Base-by-base conservation (phyloP, 2,888 invertebrate species). In the Megamerina dolium region DNA sequence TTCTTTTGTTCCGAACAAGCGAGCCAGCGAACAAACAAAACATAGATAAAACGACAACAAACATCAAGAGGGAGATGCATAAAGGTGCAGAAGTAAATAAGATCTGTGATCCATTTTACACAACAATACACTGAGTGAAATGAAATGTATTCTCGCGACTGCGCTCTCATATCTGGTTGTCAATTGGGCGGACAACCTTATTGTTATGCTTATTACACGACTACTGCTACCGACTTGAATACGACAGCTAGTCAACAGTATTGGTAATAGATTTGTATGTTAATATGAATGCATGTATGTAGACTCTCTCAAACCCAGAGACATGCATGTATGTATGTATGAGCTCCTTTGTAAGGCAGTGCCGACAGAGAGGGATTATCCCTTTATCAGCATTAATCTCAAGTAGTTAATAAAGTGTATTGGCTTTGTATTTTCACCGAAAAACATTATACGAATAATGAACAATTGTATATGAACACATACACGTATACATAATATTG, bases 361-460 rank as follows among this genome's bases (percentile, higher is more conserved):
- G 55, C 61, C 59, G 59, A 58, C 56, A 50, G 10, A 6, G 48
- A 44, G 46, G 57, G 64, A 65, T 65, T 66, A 65, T 63, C 66
- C 63, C 58, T 59, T 65, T 65, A 65, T 65, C 64, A 63, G 66
- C 51, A 57, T 54, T 65, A 65, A 65, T 65, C 64, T 65, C 66
- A 65, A 65, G 66, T 65, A 66, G 63, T 65, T 66, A 64, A 66
- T 65, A 66, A 64, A 66, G 66, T 65, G 65, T 64, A 55, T 59
- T 58, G 58, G 43, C 60, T 65, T 65, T 65, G 66, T 66, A 58
- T 58, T 63, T 56, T 52, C 53, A 54, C 64, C 64, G 64, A 23
- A 23, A 23, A n/a, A n/a, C n/a, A n/a, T n/a, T n/a, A n/a, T n/a
- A n/a, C n/a, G n/a, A n/a, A n/a, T n/a, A n/a, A n/a, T n/a, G n/a